A percentile compares a stretch with the other conserved stretches of the same genome.
Conservation (phyloP, 2,888 invertebrate genomes). For the Torymus tubicola region DNA sequence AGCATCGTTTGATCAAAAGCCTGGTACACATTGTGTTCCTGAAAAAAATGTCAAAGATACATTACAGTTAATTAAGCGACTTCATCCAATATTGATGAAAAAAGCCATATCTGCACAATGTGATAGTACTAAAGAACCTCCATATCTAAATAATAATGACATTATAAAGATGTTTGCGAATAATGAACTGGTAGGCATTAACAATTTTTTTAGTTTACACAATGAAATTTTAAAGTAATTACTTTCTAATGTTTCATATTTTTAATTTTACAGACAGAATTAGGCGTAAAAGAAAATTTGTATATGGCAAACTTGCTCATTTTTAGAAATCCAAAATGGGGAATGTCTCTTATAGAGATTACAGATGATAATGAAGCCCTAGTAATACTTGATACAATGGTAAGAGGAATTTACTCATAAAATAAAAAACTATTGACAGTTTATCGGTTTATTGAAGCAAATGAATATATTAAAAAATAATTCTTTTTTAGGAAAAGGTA, state of each 20-base stretch:
- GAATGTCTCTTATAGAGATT: constrained; percentile 80
- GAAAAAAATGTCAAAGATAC: constrained; percentile 81
- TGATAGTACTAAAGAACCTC: constrained; percentile 77
- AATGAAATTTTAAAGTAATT: constrained; percentile 10
- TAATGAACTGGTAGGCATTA: constrained; percentile 44
- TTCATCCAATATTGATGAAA: constrained; percentile 82
- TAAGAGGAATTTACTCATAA: constrained; percentile 62
- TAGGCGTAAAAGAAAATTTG: constrained; percentile 78
- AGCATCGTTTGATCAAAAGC: constrained; percentile 77
- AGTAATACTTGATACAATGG: constrained; percentile 74
- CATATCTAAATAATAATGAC: constrained; percentile 82
- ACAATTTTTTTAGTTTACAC: constrained; percentile 25
- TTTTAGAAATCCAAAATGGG: constrained; percentile 86
- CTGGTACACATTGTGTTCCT: constrained; percentile 82
- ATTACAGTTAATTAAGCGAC: constrained; percentile 81
- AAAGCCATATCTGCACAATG: constrained; percentile 80
- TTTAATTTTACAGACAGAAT: constrained; percentile 73
- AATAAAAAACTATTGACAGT: too few species aligned
- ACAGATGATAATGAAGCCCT: constrained; percentile 70
- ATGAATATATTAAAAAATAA: constrained; percentile 58
- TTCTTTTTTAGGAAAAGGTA: constrained; percentile 76
- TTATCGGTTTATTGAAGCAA: neutral
- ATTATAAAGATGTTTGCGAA: constrained; percentile 79
- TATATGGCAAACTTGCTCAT: constrained; percentile 84
- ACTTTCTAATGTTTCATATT: constrained; percentile 14